Evolutionary conservation across 2,888 invertebrate species (phyloP).

Genomic region (Papilio gigon): DNA sequence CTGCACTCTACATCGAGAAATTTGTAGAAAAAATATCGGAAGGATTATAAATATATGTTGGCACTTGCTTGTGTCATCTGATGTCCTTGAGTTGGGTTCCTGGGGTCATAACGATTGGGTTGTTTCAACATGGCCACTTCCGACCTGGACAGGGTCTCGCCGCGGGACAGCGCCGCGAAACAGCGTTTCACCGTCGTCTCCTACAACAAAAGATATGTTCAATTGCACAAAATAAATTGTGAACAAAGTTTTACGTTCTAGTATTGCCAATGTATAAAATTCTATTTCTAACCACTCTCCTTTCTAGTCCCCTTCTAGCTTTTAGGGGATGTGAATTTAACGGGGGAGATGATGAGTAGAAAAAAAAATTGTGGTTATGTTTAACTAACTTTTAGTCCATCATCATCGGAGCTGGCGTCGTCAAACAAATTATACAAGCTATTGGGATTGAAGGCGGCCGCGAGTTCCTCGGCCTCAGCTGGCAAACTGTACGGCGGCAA

Average conservation of each 20-base stretch:
- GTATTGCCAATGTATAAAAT: too few relatives aligned
- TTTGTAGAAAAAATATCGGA: too few relatives aligned
- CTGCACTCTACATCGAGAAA: too few relatives aligned
- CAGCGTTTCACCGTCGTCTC: conserved; percentile 53
- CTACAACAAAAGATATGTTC: conserved; percentile 45
- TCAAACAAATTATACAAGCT: conserved; percentile 53
- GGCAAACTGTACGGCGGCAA: conserved; percentile 34
- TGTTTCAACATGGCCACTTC: conserved; percentile 47
- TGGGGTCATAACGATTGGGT: conserved; percentile 35
- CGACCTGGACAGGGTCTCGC: conserved; percentile 50
- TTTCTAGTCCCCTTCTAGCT: too few relatives aligned
- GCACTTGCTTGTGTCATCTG: background rate
- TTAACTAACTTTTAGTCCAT: conserved; percentile 52
- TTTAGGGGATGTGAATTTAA: too few relatives aligned
- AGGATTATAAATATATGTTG: too few relatives aligned
- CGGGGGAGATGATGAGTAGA: too few relatives aligned
- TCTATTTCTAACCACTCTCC: too few relatives aligned
- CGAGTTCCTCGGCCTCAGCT: conserved; percentile 45
- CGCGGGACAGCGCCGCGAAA: conserved; percentile 55
- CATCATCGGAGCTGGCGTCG: conserved; percentile 60
- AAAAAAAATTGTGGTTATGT: too few relatives aligned
- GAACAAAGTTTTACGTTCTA: too few relatives aligned
- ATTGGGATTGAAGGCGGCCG: conserved; percentile 44
- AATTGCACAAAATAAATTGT: too few relatives aligned
- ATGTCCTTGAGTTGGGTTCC: conserved; percentile 19